Base-by-base conservation (phyloP, 2,888 invertebrate genomes). In the Xestia xanthographa region DNA sequence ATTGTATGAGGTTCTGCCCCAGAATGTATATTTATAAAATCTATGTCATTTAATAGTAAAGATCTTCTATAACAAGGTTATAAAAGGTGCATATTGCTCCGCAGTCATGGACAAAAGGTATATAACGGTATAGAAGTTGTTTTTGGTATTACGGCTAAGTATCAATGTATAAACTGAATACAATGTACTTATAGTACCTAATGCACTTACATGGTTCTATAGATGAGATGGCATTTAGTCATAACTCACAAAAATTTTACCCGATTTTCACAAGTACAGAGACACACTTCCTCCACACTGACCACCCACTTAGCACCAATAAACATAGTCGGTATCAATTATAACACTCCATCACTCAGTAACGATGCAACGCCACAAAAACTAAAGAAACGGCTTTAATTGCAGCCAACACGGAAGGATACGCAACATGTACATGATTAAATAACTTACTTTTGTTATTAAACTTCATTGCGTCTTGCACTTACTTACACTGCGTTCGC, bases 381-480 rank as follows among this genome's bases (percentile, higher is more conserved):
- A 75, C 66, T 43, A 69, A 81, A 83, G 86, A 86, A 60, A 86
- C 86, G 79, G 78, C 66, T 72, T 53, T 77, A 85, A 87, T 88
- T 79, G 81, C 75, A 41, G 9, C 41, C 53, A 79, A 81, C 81
- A 76, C 86, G 88, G 86, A 88, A 87, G 85, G 80, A 85, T 79
- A 80, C 84, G 86, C 87, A 86, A 87, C 73, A 50, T 50, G 66
- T 75, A 66, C 72, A 69, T 72, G 85, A 79, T 87, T 88, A 83
- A 81, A 81, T 88, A 86, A 88, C 82, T 76, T 8, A 45, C 45
- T 38, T 75, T 67, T 66, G 84, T 84, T 82, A 79, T 78, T 85
- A 82, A 82, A 85, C 83, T 77, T 58, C 41, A 65, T 82, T 86
- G 79, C 77, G 72, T 73, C 29, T n/a, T n/a, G n/a, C n/a, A n/a